A percentile compares a stretch with the other conserved stretches of the same genome.
Conservation (phyloP, 1,140 invertebrate genomes). For the Drosophila miranda region DNA sequence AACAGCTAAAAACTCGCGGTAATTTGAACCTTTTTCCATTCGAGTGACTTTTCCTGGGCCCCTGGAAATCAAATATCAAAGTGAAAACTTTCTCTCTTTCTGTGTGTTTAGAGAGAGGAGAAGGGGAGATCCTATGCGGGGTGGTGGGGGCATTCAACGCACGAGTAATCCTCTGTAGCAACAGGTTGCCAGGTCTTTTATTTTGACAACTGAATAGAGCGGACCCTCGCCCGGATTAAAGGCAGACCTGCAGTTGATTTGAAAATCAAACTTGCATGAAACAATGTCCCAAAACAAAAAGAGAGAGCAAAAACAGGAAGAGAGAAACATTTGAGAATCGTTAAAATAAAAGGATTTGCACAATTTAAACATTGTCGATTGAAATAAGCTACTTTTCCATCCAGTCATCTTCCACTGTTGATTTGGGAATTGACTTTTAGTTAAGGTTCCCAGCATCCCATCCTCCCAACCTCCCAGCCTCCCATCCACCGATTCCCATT, state of each 20-base stretch:
- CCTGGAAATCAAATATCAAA: slow-evolving; percentile 76
- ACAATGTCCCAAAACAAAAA: slow-evolving; percentile 51
- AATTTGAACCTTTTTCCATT: slow-evolving; percentile 80
- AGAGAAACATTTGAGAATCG: slow-evolving; percentile 36
- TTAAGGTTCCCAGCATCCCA: slow-evolving; percentile 31
- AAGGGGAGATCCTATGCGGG: neutral
- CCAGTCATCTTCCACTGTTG: slow-evolving; percentile 42
- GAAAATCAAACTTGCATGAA: slow-evolving; percentile 75
- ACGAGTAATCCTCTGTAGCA: slow-evolving; percentile 70
- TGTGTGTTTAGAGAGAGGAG: slow-evolving; percentile 1
- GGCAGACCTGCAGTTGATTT: slow-evolving; percentile 64
- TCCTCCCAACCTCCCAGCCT: neutral
- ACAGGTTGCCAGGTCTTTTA: slow-evolving; percentile 73
- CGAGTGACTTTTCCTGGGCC: slow-evolving; percentile 55
- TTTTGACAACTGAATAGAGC: slow-evolving; percentile 67
- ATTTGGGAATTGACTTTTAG: slow-evolving; percentile 76
- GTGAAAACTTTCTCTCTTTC: slow-evolving; percentile 53
- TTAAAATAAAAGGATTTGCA: slow-evolving; percentile 76
- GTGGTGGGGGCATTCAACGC: slow-evolving; percentile 16
- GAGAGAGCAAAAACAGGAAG: slow-evolving; percentile 25
- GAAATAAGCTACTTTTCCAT: slow-evolving; percentile 71
- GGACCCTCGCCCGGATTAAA: slow-evolving; percentile 38
- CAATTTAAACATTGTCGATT: slow-evolving; percentile 73
- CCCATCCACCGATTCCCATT: slow-evolving; percentile 4
- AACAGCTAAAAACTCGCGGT: slow-evolving; percentile 62